These are phyloP conservation scores for Hylyphantes graminicola DNA, from an alignment of 1,140 invertebrate species.

Conservation along the genomic window DNA sequence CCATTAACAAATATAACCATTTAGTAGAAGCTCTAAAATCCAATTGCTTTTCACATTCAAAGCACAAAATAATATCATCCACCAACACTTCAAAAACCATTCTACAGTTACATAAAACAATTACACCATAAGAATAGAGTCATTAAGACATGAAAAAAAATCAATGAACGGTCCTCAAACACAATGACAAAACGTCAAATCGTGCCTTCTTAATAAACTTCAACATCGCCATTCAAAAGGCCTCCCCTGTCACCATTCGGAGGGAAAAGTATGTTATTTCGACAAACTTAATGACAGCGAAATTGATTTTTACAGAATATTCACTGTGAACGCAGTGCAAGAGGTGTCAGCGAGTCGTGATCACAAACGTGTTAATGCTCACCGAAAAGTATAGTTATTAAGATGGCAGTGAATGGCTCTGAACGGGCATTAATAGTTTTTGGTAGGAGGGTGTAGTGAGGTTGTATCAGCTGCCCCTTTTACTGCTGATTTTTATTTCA, in stretches of 20 bases:
- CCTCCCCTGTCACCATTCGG: no score
- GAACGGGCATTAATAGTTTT: neutral
- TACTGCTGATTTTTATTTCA: no score
- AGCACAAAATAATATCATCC: no score
- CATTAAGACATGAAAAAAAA: neutral
- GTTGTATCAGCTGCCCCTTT: no score
- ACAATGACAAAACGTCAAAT: slow-evolving; percentile 22
- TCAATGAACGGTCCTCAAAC: slow-evolving; percentile 9
- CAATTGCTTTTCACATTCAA: no score
- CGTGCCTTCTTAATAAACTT: neutral
- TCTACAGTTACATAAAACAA: neutral
- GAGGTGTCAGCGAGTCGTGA: slow-evolving; percentile 3
- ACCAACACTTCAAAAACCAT: neutral
- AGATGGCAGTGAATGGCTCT: neutral
- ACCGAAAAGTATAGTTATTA: slow-evolving; percentile 25
- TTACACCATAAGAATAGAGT: slow-evolving; percentile 32
- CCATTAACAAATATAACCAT: no score
- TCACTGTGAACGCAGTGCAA: slow-evolving; percentile 9
- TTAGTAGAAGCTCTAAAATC: no score
- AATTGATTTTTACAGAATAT: slow-evolving; percentile 25
- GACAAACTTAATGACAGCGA: neutral
- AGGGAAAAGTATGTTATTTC: no score
- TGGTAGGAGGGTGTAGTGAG: no score
- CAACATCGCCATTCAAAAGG: neutral
- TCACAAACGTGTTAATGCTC: slow-evolving; percentile 21